Conservation (phyloP, 2,113 vertebrate genomes). For the Cyanoramphus novaezelandiae region DNA sequence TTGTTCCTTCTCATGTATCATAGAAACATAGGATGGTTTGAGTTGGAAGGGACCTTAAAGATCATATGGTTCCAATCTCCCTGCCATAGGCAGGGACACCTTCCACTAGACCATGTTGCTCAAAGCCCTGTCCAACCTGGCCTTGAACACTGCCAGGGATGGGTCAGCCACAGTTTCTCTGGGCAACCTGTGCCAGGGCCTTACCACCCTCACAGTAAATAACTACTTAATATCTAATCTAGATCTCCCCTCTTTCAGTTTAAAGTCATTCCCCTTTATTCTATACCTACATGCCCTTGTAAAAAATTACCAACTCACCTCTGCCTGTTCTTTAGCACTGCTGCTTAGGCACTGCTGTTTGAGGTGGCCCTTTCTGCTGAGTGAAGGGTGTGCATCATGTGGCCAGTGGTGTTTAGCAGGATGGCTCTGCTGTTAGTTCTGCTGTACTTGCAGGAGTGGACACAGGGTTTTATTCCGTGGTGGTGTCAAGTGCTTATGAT, state of each 20-base stretch:
- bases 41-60: neutral
- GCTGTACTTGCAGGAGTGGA: neutral
- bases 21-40: neutral
- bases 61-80: neutral
- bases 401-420: neutral
- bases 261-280: neutral
- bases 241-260: neutral
- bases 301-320: neutral
- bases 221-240: neutral
- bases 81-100: neutral
- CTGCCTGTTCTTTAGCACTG: neutral
- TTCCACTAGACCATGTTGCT: neutral
- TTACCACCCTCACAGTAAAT: neutral
- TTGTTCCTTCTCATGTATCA: neutral
- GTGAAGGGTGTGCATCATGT: accelerated
- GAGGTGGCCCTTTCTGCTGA: neutral
- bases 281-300: neutral
- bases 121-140: neutral
- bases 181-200: neutral
- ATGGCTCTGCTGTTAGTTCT: neutral
- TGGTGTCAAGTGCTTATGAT: neutral
- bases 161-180: neutral
- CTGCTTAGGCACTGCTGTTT: neutral
- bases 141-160: neutral
- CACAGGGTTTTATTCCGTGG: neutral